phyloP scores from a whole-genome alignment of 2,113 vertebrate species.

The Campylomormyrus numenius region DNA sequence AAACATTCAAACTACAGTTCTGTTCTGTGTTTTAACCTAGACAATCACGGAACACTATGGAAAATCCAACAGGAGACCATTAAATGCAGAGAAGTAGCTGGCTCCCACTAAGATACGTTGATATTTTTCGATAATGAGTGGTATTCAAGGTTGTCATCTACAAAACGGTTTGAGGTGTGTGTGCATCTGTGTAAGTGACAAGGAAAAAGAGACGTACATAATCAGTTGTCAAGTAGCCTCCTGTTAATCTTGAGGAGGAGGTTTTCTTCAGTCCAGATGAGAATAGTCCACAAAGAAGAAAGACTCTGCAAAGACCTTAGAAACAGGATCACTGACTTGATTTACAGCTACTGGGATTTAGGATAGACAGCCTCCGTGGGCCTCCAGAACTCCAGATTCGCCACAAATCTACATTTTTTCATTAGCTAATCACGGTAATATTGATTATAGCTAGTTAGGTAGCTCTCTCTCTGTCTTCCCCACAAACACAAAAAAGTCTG shows the following conservation, averaged over 20 bases:
- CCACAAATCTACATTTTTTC: background rate
- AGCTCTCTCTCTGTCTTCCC: no score
- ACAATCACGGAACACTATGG: background rate
- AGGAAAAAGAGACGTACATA: background rate
- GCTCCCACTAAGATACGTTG: background rate
- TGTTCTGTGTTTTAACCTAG: no score
- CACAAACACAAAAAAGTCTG: no score
- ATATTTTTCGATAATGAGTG: background rate
- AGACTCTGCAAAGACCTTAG: background rate
- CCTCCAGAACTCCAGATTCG: background rate
- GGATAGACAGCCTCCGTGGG: background rate
- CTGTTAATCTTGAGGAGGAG: background rate
- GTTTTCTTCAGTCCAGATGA: background rate
- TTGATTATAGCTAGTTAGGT: no score
- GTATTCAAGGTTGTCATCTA: background rate
- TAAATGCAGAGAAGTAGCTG: background rate
- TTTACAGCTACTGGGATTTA: background rate
- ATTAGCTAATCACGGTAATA: no score
- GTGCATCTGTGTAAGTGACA: background rate
- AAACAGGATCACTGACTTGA: background rate
- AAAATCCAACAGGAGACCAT: background rate
- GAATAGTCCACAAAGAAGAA: background rate
- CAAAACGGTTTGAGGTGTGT: background rate
- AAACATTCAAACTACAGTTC: background rate
- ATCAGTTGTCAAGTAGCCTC: background rate